Evolutionary conservation across 1,140 invertebrate genomes (phyloP), one percentile per base, ranked within the genome.

Genomic region (Carposina sasakii): DNA sequence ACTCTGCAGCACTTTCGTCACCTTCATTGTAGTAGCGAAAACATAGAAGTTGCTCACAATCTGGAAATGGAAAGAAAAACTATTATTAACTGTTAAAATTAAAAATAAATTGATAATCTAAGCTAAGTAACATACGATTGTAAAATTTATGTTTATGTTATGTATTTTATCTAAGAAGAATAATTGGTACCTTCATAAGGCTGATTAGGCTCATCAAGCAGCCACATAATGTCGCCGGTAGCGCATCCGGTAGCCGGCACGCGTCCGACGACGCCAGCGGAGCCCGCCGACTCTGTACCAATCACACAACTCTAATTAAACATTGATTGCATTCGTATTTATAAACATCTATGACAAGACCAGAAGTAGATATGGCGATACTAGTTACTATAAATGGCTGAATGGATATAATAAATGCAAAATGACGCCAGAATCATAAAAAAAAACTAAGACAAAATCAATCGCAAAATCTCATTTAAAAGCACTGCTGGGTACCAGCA

Each of bases 151-250:
- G 13, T 5, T 34, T n/a, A n/a, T 34, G 36, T 20, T 2, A 39
- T 2, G 8, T 10, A 33, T 33, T 5, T 26, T 26, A n/a, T n/a
- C n/a, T n/a, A n/a, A n/a, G n/a, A n/a, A n/a, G n/a, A n/a, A n/a
- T n/a, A n/a, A n/a, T n/a, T n/a, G n/a, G n/a, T 64, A 84, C 81
- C 81, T 84, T 81, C 77, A 73, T 84, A 81, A 67, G 77, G 78
- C 63, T 81, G 81, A 71, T 84, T 85, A 62, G 81, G 85, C 73
- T 85, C 81, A 71, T 85, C 81, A 75, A 85, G 81, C 71, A 86
- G 77, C 82, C 85, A 86, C 85, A 86, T 86, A 74, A 78, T 81
- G 77, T 81, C 69, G 70, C 76, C 81, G 65, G 61, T 74, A 62
- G 77, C 70, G 64, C 77, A 84, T 81, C 79, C 79, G 79, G 72